Evolutionary conservation across 2,888 invertebrate genomes (phyloP).

Genomic region (Ennomos erosarius): DNA sequence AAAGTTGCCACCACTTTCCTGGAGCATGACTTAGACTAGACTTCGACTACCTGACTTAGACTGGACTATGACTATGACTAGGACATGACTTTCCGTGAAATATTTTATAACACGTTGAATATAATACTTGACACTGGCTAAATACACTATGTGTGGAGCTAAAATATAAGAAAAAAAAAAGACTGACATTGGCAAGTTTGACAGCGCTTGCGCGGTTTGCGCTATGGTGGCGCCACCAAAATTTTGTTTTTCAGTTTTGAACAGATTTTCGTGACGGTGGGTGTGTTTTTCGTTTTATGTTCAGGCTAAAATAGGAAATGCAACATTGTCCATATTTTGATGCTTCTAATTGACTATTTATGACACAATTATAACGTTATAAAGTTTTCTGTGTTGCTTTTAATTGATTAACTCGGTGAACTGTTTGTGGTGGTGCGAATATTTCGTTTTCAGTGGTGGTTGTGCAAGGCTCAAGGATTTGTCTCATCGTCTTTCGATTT

Average conservation of each 20-base stretch:
- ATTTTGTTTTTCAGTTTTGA: slow-evolving; percentile 68
- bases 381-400: slow-evolving; percentile 57
- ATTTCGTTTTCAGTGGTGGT: slow-evolving; percentile 72
- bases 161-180: too few relatives aligned
- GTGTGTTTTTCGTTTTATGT: slow-evolving; percentile 62
- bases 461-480: slow-evolving; percentile 81
- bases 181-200: slow-evolving; percentile 1
- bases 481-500: slow-evolving; percentile 56
- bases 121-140: too few relatives aligned
- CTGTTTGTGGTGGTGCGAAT: slow-evolving; percentile 63
- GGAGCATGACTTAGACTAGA: too few relatives aligned
- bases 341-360: slow-evolving; percentile 66
- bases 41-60: too few relatives aligned
- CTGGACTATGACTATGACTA: too few relatives aligned
- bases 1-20: too few relatives aligned
- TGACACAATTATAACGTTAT: slow-evolving; percentile 67
- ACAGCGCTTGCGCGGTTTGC: slow-evolving; percentile 30
- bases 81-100: too few relatives aligned
- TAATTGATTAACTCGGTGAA: slow-evolving; percentile 57
- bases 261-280: slow-evolving; percentile 70
- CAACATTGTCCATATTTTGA: slow-evolving; percentile 64
- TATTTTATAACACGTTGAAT: too few relatives aligned
- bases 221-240: slow-evolving; percentile 49
- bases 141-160: too few relatives aligned
- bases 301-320: slow-evolving; percentile 66